Conservation (phyloP, 23 tunicate species). For the Halocynthia aurantium region DNA sequence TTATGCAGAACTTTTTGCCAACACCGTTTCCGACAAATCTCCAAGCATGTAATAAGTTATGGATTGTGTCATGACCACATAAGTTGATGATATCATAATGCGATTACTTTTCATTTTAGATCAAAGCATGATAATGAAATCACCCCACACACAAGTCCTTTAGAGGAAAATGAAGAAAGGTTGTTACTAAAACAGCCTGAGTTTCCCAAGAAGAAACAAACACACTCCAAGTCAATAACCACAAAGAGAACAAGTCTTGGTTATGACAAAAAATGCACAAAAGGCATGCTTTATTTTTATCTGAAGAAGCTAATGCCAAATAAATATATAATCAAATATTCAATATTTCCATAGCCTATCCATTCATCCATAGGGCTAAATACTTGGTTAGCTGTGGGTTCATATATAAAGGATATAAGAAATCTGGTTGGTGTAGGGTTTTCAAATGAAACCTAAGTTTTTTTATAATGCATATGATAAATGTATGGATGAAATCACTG, state of each 20-base stretch:
- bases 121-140: slow-evolving; percentile 35
- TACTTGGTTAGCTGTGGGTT: neutral
- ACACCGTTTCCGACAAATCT: neutral
- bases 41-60: neutral
- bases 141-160: slow-evolving; percentile 41
- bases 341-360: neutral
- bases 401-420: too few relatives aligned
- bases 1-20: slow-evolving; percentile 17
- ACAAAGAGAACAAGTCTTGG: slow-evolving; percentile 36
- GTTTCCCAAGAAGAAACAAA: slow-evolving; percentile 14
- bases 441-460: too few relatives aligned
- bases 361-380: neutral
- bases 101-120: slow-evolving; percentile 3
- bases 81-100: neutral
- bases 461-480: too few relatives aligned
- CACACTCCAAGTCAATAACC: neutral
- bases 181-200: slow-evolving; percentile 7
- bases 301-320: too few relatives aligned
- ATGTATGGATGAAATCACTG: too few relatives aligned
- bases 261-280: neutral
- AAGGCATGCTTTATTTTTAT: neutral
- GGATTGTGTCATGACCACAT: neutral
- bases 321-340: neutral
- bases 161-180: slow-evolving; percentile 14
- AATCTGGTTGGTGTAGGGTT: too few relatives aligned